Conservation (phyloP, 2,113 vertebrate genomes). For the Pterocles gutturalis region DNA sequence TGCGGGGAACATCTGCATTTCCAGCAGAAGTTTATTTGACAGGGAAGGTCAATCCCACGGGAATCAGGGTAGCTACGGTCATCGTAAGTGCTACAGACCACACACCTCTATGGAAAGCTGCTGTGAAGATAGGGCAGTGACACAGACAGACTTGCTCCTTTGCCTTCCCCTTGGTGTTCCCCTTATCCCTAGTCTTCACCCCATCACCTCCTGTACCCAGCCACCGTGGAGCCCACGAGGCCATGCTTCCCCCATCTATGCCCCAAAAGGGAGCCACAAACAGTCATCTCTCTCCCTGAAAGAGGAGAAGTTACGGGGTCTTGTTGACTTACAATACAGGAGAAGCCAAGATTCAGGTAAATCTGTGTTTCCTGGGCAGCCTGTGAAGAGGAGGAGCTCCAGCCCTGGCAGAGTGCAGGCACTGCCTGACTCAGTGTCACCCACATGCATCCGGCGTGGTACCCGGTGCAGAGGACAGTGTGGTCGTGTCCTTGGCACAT, state of each 20-base stretch:
- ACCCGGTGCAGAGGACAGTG: background rate
- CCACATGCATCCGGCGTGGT: background rate
- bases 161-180: background rate
- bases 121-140: background rate
- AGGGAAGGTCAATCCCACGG: background rate
- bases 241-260: background rate
- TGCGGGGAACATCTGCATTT: background rate
- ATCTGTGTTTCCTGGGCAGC: background rate
- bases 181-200: background rate
- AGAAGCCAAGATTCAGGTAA: background rate
- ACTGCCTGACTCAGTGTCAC: background rate
- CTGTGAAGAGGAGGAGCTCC: background rate
- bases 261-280: background rate
- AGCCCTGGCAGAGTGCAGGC: background rate
- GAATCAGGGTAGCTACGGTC: background rate
- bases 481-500: background rate
- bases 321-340: background rate
- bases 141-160: background rate
- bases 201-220: background rate
- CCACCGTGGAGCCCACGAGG: fast-evolving
- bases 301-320: background rate
- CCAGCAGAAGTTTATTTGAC: background rate
- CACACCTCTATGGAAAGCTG: background rate
- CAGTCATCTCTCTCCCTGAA: background rate
- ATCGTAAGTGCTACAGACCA: background rate